Evolutionary conservation across 2,888 invertebrate genomes (phyloP).

Genomic region (Aleiodes testaceus): DNA sequence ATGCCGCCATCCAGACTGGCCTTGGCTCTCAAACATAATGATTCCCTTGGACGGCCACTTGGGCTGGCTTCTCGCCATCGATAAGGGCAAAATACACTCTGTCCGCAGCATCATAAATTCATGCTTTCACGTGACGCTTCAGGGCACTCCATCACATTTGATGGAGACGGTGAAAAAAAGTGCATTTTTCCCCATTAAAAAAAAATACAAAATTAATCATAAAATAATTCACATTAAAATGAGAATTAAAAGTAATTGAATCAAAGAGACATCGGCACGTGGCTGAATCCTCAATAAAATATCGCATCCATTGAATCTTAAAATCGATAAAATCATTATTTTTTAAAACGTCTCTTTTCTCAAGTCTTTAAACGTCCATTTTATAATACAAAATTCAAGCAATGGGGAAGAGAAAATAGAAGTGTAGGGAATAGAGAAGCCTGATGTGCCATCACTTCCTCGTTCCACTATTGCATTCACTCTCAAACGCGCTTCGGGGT

Average conservation of each 20-base stretch:
- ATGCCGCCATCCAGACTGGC: slow-evolving; percentile 24
- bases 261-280: slow-evolving; percentile 36
- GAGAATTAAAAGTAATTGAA: slow-evolving; percentile 11
- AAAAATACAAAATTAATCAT: too few relatives aligned
- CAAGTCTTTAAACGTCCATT: slow-evolving; percentile 10
- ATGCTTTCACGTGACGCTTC: slow-evolving; percentile 26
- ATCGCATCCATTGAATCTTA: too few relatives aligned
- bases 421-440: slow-evolving; percentile 23
- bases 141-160: slow-evolving; percentile 40
- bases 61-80: slow-evolving; percentile 36
- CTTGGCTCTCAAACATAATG: slow-evolving; percentile 28
- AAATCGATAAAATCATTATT: too few relatives aligned
- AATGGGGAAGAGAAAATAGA: slow-evolving; percentile 25
- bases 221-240: too few relatives aligned
- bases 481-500: slow-evolving; percentile 34
- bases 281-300: slow-evolving; percentile 13
- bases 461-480: slow-evolving; percentile 50
- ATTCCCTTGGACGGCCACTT: slow-evolving; percentile 28
- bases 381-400: slow-evolving; percentile 19
- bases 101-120: slow-evolving; percentile 32
- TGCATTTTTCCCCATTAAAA: too few relatives aligned
- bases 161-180: not conserved
- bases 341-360: slow-evolving; percentile 1
- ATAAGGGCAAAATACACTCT: slow-evolving; percentile 31
- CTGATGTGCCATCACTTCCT: slow-evolving; percentile 47